phyloP scores from a whole-genome alignment of 2,888 invertebrate genomes.

The Arge pagana region DNA sequence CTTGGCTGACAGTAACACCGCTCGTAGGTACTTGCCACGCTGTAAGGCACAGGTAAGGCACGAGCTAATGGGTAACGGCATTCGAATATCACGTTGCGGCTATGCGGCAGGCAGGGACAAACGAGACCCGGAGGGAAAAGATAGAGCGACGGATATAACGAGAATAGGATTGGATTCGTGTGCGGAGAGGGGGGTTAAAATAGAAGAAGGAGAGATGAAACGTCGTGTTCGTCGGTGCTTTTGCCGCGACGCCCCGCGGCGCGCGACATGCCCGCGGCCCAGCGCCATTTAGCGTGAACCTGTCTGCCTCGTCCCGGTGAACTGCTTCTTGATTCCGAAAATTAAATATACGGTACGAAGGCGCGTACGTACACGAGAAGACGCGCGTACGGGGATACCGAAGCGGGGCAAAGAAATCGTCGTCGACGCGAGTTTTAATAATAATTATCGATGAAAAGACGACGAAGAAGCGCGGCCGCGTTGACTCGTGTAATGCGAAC shows the following conservation, averaged over 20 bases:
- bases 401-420: too few relatives aligned
- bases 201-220: conserved; percentile 31
- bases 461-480: too few relatives aligned
- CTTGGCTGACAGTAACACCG: too few relatives aligned
- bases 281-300: conserved; percentile 56
- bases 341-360: too few relatives aligned
- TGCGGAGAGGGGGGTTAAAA: conserved; percentile 28
- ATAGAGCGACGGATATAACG: conserved; percentile 15
- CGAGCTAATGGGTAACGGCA: conserved; percentile 42
- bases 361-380: too few relatives aligned
- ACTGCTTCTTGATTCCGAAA: conserved; percentile 46
- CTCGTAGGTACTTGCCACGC: too few relatives aligned
- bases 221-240: conserved; percentile 46
- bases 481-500: too few relatives aligned
- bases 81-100: conserved; percentile 44
- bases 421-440: too few relatives aligned
- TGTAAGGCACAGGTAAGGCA: conserved; percentile 2
- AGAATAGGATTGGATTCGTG: not conserved
- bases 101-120: conserved; percentile 28
- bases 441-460: too few relatives aligned
- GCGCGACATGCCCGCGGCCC: conserved; percentile 53
- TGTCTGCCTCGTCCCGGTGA: conserved; percentile 40
- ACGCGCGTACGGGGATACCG: too few relatives aligned
- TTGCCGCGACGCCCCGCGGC: conserved; percentile 52
- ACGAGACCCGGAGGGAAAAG: conserved; percentile 21